A percentile compares a stretch with the other conserved stretches of the same genome.
Evolutionary conservation across 2,113 vertebrate genomes (phyloP).

Genomic region (Laterallus jamaicensis): DNA sequence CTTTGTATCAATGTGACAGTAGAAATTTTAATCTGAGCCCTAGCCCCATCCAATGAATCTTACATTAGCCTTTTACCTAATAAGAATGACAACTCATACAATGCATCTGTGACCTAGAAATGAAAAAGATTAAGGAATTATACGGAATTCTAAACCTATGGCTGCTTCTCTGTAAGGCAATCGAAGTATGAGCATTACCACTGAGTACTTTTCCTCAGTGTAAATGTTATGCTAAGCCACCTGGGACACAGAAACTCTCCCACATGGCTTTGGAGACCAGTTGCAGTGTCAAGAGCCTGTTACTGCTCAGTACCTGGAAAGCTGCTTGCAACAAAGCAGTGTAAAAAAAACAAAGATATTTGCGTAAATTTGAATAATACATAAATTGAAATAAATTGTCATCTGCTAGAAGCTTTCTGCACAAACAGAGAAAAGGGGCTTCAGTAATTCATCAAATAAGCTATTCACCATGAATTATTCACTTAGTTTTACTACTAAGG

Average conservation of each 20-base stretch:
- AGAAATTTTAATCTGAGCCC: background rate
- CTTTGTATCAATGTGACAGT: background rate
- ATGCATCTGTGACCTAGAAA: background rate
- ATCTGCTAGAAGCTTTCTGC: background rate
- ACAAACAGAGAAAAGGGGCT: background rate
- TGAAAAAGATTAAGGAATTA: background rate
- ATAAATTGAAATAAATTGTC: slow-evolving; percentile 13
- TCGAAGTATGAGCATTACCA: background rate
- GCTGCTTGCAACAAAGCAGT: background rate
- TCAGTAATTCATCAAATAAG: slow-evolving; percentile 39
- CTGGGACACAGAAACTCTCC: background rate
- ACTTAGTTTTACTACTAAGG: slow-evolving; percentile 42
- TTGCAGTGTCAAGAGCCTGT: background rate
- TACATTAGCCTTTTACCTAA: background rate
- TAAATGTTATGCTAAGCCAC: background rate
- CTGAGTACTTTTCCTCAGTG: background rate
- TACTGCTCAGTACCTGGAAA: background rate
- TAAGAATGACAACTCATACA: background rate
- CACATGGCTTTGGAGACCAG: background rate
- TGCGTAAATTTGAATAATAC: slow-evolving; percentile 11
- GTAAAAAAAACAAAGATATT: background rate
- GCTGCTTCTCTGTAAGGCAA: background rate
- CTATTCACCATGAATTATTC: slow-evolving; percentile 52
- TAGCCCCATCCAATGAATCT: background rate
- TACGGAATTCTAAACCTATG: background rate